These are phyloP conservation scores for Melanotaenia duboulayi DNA, from an alignment of 2,113 vertebrate species.

Conservation along the genomic window DNA sequence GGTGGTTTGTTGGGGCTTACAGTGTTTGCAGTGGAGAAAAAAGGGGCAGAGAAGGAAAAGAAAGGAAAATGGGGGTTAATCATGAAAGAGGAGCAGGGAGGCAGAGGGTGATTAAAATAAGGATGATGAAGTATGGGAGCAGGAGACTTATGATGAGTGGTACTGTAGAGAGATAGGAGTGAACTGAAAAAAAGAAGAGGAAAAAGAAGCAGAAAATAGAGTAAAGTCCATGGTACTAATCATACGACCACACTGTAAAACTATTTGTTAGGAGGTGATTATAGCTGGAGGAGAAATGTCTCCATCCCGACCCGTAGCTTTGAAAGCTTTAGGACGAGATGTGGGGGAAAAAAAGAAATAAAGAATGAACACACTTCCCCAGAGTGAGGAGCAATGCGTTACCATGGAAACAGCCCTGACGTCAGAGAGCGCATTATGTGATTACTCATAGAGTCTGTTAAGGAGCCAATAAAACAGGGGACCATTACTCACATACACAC, in stretches of 20 bases:
- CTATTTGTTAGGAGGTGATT: conserved; percentile 56
- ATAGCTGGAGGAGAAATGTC: conserved; percentile 52
- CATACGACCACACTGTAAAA: conserved; percentile 26
- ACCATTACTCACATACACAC: conserved; percentile 78
- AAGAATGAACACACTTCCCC: conserved; percentile 66
- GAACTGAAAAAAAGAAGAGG: conserved; percentile 15
- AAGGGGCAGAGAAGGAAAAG: conserved; percentile 30
- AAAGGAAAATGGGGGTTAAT: conserved; percentile 52
- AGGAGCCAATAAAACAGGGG: conserved; percentile 81
- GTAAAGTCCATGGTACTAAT: conserved; percentile 43
- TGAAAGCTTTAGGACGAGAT: conserved; percentile 62
- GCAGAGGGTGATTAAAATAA: conserved; percentile 55
- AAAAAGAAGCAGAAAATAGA: conserved; percentile 20
- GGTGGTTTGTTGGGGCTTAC: conserved; percentile 54
- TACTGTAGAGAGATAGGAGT: conserved; percentile 15
- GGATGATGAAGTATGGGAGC: conserved; percentile 32
- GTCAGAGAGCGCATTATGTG: conserved; percentile 82
- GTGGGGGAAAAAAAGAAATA: conserved; percentile 46
- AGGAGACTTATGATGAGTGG: conserved; percentile 16
- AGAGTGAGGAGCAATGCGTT: conserved; percentile 75
- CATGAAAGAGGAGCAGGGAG: conserved; percentile 49
- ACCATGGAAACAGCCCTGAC: conserved; percentile 78
- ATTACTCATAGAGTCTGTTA: conserved; percentile 83
- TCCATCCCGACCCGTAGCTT: conserved; percentile 59
- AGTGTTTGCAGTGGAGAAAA: conserved; percentile 50